Evolutionary conservation across 2,888 invertebrate genomes (phyloP), one percentile per base, ranked within the genome.

Genomic region (Imbricaverruca yamaguchii): DNA sequence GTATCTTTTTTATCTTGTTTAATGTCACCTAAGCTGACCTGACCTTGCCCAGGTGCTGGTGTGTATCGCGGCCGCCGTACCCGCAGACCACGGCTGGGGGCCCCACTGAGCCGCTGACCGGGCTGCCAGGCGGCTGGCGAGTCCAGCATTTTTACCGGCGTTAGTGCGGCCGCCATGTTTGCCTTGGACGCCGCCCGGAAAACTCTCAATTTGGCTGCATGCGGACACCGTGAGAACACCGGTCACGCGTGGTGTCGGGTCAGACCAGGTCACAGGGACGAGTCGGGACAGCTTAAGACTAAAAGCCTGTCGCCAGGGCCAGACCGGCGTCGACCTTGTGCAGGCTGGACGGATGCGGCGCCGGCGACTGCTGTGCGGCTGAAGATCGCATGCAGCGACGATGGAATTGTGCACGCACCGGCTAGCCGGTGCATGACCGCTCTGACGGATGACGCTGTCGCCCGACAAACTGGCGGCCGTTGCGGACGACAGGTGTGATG

Each of bases 161-260:
- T 7, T 39, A 39, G 21, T 10, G 21, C 21, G 39, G 53, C 74
- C 53, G 74, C 53, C 74, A 74, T 53, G 74, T 74, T 74, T 74
- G 74, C 74, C 74, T 74, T 74, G 74, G 74, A 74, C 74, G 53
- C 10, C 53, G 55, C 13, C 21, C 74, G 74, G 74, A 74, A 74
- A 74, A 74, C 74, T 74, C 74, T 55, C 53, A 55, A 74, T 74
- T 74, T 74, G 74, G 74, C 23, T 21, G 74, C 53, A 21, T 55
- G 23, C 55, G 55, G 53, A 74, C 74, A 74, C 55, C 74, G 74
- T 74, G 74, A 74, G 74, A 74, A 74, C 74, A 21, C 21, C 55
- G 39, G 15, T 39, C n/a, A 8, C 13, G 69, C 39, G 15, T 15
- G 69, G 11, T 39, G 39, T 15, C 69, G 69, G 69, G 15, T 39